Evolutionary conservation across 2,113 vertebrate species (phyloP).

Genomic region (Merops nubicus): DNA sequence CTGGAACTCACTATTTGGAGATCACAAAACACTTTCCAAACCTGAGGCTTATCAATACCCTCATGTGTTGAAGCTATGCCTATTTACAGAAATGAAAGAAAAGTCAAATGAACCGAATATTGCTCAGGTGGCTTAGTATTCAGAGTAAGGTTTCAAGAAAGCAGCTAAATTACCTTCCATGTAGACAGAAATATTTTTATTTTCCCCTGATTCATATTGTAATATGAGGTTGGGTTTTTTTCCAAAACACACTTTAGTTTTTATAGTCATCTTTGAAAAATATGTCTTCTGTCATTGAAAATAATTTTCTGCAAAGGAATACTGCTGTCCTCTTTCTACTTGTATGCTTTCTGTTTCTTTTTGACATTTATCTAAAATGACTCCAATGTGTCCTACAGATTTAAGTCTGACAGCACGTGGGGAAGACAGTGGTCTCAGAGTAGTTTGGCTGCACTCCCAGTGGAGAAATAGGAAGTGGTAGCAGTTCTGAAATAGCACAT

Average conservation of each 20-base stretch:
- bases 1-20: not conserved
- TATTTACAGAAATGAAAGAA: not conserved
- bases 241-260: not conserved
- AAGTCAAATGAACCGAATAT: not conserved
- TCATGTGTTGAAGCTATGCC: not conserved
- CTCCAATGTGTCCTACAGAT: not conserved
- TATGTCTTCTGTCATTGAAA: not conserved
- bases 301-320: not conserved
- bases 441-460: not conserved
- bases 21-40: not conserved
- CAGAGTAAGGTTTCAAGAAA: not conserved
- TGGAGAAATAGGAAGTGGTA: not conserved
- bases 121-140: rapidly evolving
- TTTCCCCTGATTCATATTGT: not conserved
- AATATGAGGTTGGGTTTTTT: not conserved
- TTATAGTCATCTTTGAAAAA: not conserved
- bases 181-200: not conserved
- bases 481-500: not conserved
- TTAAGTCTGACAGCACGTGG: rapidly evolving
- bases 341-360: not conserved
- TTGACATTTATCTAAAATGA: not conserved
- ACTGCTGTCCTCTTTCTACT: not conserved
- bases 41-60: not conserved
- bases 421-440: not conserved
- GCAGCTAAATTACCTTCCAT: not conserved